Base-by-base conservation (phyloP, 2,113 vertebrate species). In the Brachyhypopomus gauderio region DNA sequence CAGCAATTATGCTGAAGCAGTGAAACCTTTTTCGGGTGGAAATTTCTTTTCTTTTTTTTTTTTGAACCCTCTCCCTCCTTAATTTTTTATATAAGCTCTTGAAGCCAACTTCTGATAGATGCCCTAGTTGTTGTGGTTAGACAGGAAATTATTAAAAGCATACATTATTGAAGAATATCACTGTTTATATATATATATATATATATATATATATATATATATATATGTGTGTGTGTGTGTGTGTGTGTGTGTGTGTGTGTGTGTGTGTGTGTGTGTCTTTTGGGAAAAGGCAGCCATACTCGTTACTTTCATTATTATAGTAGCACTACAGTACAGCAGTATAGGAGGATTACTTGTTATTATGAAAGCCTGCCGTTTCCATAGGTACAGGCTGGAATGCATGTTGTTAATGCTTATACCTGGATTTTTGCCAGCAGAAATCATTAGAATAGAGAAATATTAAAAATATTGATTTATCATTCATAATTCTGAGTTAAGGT, bases 391-490 rank as follows among this genome's bases (percentile, higher is more conserved):
- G 52, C 84, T 67, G 81, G 91, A 92, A 88, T 94, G 88, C 89
- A 88, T 93, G 91, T 92, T 91, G 92, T 86, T 91, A 80, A 89
- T 90, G 77, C 87, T 85, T 81, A 77, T 77, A 77, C 30, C 80
- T 92, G 91, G 89, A 90, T 79, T 72, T 34, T 36, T 87, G 92
- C 92, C 90, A 88, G 81, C 36, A 19, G 83, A 94, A 93, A 93
- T 88, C 89, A 93, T 95, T 92, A 93, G 89, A 92, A 92, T 88
- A 84, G 88, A 90, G 90, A 94, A 94, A 90, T 93, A 95, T 95
- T 92, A 94, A 91, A 94, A 94, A 86, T 95, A 96, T 96, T 92
- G 95, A 96, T 96, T 96, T 93, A 92, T 93, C 94, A 92, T 95
- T 95, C 94, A 91, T 94, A 94, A 95, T 91, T 89, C 81, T 76